A percentile compares a stretch with the other conserved stretches of the same genome.
phyloP scores from a whole-genome alignment of 2,888 invertebrate genomes.

The Dermolepida albohirtum region DNA sequence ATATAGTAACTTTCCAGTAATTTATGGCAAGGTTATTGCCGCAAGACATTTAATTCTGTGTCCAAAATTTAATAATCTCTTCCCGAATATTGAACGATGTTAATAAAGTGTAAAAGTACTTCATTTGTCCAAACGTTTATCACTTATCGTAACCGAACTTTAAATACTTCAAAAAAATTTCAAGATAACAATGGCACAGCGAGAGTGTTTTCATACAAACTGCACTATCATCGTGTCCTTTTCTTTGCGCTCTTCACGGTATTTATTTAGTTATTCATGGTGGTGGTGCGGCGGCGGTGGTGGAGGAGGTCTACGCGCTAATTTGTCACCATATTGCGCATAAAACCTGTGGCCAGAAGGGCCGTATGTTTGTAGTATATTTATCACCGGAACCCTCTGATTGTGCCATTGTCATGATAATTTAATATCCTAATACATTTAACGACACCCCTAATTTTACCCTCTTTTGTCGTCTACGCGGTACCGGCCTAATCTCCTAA shows the following conservation, averaged over 20 bases:
- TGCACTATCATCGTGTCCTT: no score
- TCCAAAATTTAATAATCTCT: no score
- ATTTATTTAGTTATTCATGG: slow-evolving; percentile 63
- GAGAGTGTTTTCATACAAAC: no score
- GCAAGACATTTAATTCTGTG: no score
- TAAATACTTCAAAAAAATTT: no score
- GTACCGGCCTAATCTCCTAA: slow-evolving; percentile 46
- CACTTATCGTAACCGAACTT: no score
- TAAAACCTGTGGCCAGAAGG: slow-evolving; percentile 66
- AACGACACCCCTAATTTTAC: slow-evolving; percentile 65
- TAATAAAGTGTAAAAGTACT: no score
- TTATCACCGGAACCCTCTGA: slow-evolving; percentile 65
- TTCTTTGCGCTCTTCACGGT: slow-evolving; percentile 39
- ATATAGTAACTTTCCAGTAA: no score
- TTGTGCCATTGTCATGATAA: slow-evolving; percentile 67
- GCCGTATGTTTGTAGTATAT: slow-evolving; percentile 67
- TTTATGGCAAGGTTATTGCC: no score
- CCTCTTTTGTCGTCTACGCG: slow-evolving; percentile 46
- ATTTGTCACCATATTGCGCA: slow-evolving; percentile 66
- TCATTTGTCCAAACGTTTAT: no score
- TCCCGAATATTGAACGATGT: no score
- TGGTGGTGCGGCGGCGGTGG: slow-evolving; percentile 50
- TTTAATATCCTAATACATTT: slow-evolving; percentile 68
- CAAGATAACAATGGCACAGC: no score
- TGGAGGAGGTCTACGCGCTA: slow-evolving; percentile 48